Base-by-base conservation (phyloP, 2,888 invertebrate species). In the Nasonovia ribisnigri region DNA sequence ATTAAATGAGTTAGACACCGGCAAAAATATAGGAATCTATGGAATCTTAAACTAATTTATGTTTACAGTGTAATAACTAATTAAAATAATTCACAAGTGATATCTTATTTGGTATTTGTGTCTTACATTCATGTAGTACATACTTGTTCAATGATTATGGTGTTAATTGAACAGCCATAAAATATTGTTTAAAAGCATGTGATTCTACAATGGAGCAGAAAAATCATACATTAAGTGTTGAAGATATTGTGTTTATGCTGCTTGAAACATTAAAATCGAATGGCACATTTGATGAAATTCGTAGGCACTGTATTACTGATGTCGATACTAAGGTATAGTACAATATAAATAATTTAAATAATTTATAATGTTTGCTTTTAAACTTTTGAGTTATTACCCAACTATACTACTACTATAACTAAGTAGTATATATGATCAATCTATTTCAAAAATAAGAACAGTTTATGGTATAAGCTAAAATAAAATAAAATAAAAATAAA, bases 251-350 rank as follows among this genome's bases (percentile, higher is more conserved):
- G 16, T 87, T 29, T 24, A 57, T 60, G n/a, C 6, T 93, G 51
- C 43, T 93, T 24, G 90, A 93, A 67, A 86, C 13, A 20, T 60
- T 93, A 4, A 93, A 93, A 24, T 57, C 90, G 20, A 93, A 93
- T 87, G 93, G 93, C n/a, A 93, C 93, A 6, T 93, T 93, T 10
- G 93, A 93, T 60, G 93, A 93, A 51, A 90, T 93, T 29, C 93
- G 93, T 67, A 93, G 90, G 26, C 42, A 90, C 67, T 93, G 93
- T 86, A 36, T 90, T 90, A 51, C 93, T 13, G 86, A 93, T 51
- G 90, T 93, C 10, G 93, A 93, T n/a, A 67, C 93, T 36, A 93
- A 93, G 90, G 93, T 93, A 90, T 43, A 48, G 87, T 29, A 84
- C 51, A n/a, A n/a, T n/a, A 46, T 42, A 3, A 51, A 91, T 3